Conservation (phyloP, 1,140 invertebrate species). For the Parasteatoda tepidariorum region DNA sequence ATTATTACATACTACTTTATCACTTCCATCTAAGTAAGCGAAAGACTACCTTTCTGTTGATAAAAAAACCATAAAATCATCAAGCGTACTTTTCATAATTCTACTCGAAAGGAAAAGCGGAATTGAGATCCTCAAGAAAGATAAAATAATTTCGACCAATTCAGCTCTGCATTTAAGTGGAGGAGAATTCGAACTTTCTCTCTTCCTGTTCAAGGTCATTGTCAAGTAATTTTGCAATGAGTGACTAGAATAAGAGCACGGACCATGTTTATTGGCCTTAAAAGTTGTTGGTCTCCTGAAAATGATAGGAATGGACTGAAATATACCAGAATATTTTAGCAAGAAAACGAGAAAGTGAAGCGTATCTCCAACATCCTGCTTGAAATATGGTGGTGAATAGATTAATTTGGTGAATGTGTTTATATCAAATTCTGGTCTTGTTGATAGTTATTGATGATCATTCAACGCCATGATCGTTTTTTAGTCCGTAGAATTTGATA, state of each 20-base stretch:
- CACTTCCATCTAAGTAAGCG: not conserved
- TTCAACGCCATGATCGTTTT: too few relatives aligned
- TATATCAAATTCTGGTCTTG: not conserved
- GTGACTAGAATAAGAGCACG: slow-evolving; percentile 24
- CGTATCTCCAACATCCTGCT: not conserved
- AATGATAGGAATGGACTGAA: not conserved
- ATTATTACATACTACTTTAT: not conserved
- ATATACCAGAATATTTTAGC: not conserved
- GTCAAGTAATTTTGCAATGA: slow-evolving; percentile 25
- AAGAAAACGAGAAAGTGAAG: not conserved
- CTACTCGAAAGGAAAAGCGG: not conserved
- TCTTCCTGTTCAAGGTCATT: slow-evolving; percentile 44
- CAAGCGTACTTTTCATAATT: not conserved
- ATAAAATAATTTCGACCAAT: slow-evolving; percentile 36
- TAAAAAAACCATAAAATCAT: not conserved
- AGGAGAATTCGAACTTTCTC: not conserved
- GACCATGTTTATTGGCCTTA: slow-evolving; percentile 13
- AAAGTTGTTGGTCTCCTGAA: not conserved
- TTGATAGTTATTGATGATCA: too few relatives aligned
- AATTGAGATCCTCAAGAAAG: not conserved
- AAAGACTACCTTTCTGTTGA: slow-evolving; percentile 1
- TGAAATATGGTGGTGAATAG: not conserved
- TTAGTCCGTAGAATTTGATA: too few relatives aligned
- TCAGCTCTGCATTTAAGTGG: not conserved
- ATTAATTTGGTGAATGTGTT: not conserved